Evolutionary conservation across 2,113 vertebrate genomes (phyloP).

Genomic region (Phasianus colchicus): DNA sequence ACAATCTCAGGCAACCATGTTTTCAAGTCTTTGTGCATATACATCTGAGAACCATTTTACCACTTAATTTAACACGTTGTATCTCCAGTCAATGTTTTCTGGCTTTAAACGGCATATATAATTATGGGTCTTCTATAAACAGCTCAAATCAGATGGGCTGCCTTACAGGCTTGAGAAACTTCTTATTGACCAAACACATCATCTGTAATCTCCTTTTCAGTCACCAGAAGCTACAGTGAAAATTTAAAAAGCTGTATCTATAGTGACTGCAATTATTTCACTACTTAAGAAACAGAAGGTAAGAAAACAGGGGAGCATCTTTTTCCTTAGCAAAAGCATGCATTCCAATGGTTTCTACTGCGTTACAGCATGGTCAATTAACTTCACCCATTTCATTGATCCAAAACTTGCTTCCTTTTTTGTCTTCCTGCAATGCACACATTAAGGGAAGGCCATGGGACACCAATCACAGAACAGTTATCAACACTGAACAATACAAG

Average conservation of each 20-base stretch:
- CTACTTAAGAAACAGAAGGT: not conserved
- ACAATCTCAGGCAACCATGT: not conserved
- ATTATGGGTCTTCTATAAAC: constrained; percentile 7
- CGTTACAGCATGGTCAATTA: not conserved
- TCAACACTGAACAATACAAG: not conserved
- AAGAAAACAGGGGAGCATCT: not conserved
- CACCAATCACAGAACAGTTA: not conserved
- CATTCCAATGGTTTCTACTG: not conserved
- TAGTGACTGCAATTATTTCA: not conserved
- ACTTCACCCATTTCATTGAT: not conserved
- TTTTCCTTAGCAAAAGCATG: not conserved
- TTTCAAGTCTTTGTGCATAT: not conserved
- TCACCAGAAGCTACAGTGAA: constrained; percentile 15
- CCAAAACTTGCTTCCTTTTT: not conserved
- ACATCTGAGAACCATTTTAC: not conserved
- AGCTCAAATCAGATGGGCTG: constrained; percentile 5
- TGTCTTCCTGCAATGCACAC: not conserved
- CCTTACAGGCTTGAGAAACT: not conserved
- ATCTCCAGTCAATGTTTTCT: not conserved
- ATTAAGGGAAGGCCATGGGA: not conserved
- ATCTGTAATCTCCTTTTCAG: constrained; percentile 43
- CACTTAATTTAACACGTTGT: not conserved
- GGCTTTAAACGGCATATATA: not conserved
- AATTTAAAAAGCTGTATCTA: not conserved
- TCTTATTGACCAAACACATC: constrained; percentile 28